These are phyloP conservation scores for Apodemia duryi DNA, from an alignment of 2,888 invertebrate genomes.

Conservation along the genomic window DNA sequence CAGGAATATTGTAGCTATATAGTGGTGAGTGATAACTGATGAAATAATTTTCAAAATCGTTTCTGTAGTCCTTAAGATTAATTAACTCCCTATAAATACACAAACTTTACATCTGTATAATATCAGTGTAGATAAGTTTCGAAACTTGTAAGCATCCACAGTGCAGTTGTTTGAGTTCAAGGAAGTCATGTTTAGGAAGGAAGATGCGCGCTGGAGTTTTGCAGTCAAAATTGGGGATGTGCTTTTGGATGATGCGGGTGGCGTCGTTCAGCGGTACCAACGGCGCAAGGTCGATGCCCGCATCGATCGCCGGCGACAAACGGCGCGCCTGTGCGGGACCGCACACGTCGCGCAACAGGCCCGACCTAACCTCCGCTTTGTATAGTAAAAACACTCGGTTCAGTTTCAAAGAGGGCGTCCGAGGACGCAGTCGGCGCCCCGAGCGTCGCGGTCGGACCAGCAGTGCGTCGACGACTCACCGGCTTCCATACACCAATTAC, in stretches of 20 bases:
- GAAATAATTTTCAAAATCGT: too few species aligned
- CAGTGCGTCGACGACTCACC: constrained; percentile 33
- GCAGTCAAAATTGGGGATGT: constrained; percentile 20
- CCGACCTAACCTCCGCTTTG: constrained; percentile 46
- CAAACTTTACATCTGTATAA: too few species aligned
- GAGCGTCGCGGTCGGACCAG: constrained; percentile 42
- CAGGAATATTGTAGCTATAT: too few species aligned
- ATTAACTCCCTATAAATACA: too few species aligned
- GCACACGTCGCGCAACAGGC: constrained; percentile 47
- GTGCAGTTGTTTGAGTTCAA: neutral
- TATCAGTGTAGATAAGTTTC: too few species aligned
- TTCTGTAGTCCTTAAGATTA: too few species aligned
- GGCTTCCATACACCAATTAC: constrained; percentile 38
- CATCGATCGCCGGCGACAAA: constrained; percentile 54
- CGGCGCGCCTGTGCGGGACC: constrained; percentile 45
- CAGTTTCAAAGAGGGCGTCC: constrained; percentile 61
- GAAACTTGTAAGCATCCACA: too few species aligned
- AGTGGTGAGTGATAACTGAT: too few species aligned
- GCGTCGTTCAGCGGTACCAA: constrained; percentile 32
- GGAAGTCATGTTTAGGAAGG: neutral
- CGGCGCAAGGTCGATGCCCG: constrained; percentile 62
- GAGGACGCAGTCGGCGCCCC: constrained; percentile 57
- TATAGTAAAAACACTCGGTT: constrained; percentile 49
- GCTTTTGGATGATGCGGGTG: constrained; percentile 28
- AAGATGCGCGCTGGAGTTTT: neutral